Evolutionary conservation across 2,113 vertebrate species (phyloP).

Genomic region (Trinectes maculatus): DNA sequence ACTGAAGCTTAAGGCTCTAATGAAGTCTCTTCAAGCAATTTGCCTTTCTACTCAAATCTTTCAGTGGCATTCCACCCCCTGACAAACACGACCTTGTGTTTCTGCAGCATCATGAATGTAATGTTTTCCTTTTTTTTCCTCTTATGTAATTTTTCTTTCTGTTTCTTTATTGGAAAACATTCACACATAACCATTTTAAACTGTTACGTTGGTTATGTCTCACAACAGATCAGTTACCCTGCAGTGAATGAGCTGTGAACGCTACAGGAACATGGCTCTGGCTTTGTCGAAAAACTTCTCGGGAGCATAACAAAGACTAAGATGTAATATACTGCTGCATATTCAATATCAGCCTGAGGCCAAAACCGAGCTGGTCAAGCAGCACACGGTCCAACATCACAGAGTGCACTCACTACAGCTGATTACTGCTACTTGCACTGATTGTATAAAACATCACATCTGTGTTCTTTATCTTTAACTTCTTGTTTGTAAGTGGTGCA

Average conservation of each 20-base stretch:
- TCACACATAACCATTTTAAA: too few relatives aligned
- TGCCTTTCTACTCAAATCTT: too few relatives aligned
- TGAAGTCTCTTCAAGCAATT: too few relatives aligned
- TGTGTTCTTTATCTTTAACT: neutral
- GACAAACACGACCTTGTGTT: neutral
- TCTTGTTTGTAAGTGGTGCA: neutral
- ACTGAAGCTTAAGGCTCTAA: too few relatives aligned
- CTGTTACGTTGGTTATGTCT: neutral
- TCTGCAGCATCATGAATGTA: neutral
- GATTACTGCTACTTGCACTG: neutral
- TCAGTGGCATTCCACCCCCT: too few relatives aligned
- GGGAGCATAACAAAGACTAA: neutral
- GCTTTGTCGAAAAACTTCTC: neutral
- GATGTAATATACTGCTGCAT: neutral
- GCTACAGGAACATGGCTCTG: fast-evolving
- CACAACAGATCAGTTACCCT: neutral
- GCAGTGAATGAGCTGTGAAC: neutral
- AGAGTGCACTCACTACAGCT: neutral
- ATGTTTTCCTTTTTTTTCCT: neutral
- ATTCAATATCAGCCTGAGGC: conserved; percentile 29
- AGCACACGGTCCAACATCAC: neutral
- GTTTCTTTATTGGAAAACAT: neutral
- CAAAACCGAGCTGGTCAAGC: neutral
- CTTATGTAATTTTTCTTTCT: neutral
- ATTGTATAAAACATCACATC: neutral